Conservation (phyloP, 2,113 vertebrate species). For the Sceloporus tristichus region DNA sequence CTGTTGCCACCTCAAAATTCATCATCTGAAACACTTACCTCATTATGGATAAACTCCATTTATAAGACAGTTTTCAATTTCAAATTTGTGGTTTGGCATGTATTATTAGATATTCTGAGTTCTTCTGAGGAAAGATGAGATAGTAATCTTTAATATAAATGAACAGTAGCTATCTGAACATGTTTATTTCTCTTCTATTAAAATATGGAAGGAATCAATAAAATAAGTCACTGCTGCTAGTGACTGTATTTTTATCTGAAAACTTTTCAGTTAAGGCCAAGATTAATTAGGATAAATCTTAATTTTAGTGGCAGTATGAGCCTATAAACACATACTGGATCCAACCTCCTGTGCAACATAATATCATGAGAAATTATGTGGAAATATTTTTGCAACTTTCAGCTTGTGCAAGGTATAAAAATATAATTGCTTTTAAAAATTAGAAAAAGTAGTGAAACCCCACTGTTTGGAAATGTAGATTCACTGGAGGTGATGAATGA, state of each 20-base stretch:
- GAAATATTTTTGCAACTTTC: constrained; percentile 13
- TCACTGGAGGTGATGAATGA: not conserved
- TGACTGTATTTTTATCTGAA: not conserved
- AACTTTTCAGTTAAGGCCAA: not conserved
- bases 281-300: not conserved
- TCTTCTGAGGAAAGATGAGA: not conserved
- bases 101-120: not conserved
- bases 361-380: not conserved
- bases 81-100: not conserved
- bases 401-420: not conserved
- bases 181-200: not conserved
- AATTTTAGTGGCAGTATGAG: not conserved
- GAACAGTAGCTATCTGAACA: not conserved
- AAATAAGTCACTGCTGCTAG: not conserved
- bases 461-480: not conserved
- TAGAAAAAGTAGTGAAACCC: not conserved
- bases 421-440: not conserved
- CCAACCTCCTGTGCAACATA: not conserved
- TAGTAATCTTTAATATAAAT: not conserved
- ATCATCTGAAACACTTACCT: too few species aligned
- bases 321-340: not conserved
- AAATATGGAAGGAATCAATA: not conserved
- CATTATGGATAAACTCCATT: too few species aligned
- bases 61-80: not conserved
- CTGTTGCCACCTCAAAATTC: too few species aligned